phyloP scores from a whole-genome alignment of 1,140 invertebrate species.

The Battus philenor region DNA sequence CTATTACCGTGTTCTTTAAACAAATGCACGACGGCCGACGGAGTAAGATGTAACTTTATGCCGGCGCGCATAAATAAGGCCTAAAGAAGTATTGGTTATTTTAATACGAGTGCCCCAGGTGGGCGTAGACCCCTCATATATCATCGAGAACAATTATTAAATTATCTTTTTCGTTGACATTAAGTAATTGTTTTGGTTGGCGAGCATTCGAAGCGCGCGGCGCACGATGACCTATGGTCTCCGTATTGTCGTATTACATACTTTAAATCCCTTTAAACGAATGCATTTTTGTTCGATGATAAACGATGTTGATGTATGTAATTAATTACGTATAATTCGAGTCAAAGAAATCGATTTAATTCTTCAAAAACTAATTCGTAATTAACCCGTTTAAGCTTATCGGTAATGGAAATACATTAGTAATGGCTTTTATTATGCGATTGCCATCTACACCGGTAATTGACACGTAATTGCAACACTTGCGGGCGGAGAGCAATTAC shows the following conservation, averaged over 20 bases:
- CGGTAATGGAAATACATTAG: slow-evolving; percentile 2
- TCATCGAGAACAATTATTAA: slow-evolving; percentile 73
- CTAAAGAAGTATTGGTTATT: slow-evolving; percentile 61
- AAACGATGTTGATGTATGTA: slow-evolving; percentile 20
- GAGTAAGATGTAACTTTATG: slow-evolving; percentile 70
- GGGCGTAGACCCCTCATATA: slow-evolving; percentile 61
- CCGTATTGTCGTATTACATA: slow-evolving; percentile 52
- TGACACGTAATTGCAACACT: slow-evolving; percentile 34
- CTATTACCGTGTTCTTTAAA: slow-evolving; percentile 73
- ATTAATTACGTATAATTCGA: slow-evolving; percentile 8
- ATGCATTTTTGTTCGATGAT: slow-evolving; percentile 30
- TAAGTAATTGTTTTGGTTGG: slow-evolving; percentile 72
- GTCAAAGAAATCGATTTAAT: not conserved
- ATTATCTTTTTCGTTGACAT: slow-evolving; percentile 74
- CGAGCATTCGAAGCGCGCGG: slow-evolving; percentile 48
- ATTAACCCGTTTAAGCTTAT: slow-evolving; percentile 2
- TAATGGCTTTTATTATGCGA: slow-evolving; percentile 16
- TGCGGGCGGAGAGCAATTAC: slow-evolving; percentile 34
- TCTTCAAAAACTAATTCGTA: not conserved
- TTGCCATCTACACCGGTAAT: slow-evolving; percentile 23
- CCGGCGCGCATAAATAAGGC: slow-evolving; percentile 66
- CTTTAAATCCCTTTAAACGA: slow-evolving; percentile 44
- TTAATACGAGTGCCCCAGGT: slow-evolving; percentile 64
- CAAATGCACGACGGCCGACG: slow-evolving; percentile 61
- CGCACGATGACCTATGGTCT: slow-evolving; percentile 51